Base-by-base conservation (phyloP, 2,797 vertebrate genomes). In the Tenualosa thibaudeaui region DNA sequence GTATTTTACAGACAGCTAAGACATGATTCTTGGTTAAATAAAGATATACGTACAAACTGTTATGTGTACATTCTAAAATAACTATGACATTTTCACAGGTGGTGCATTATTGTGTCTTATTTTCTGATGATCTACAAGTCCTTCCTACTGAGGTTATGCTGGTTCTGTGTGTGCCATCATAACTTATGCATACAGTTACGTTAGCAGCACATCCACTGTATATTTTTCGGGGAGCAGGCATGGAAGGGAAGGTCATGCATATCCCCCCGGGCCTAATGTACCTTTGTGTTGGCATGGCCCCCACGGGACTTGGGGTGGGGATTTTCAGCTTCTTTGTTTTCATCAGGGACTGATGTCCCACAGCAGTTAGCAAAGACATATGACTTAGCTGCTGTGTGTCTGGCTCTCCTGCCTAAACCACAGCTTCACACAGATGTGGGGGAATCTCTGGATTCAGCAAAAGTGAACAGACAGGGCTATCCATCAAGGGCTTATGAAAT, bases 321-420 rank as follows among this genome's bases (percentile, higher is more conserved):
- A 84, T 86, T 68, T 81, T 85, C 85, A 60, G 88, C 71, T 78
- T 88, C 87, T 87, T 86, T 87, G 81, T 92, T 94, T 94, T 86
- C 89, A 94, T 94, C 81, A 91, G 93, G 86, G 86, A 82, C 87
- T 91, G 93, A 92, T 91, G 90, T 84, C 82, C 88, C 82, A 81
- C 81, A 71, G 54, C 84, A 82, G 86, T 88, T 87, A 85, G 84
- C 68, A 83, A 90, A 87, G 90, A 90, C 85, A 84, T 87, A 87
- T 89, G 71, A 37, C 68, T 75, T 84, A 81, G 75, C 81, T 62
- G 71, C 13, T 12, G 81, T 50, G 54, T 46, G 81, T 78, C n/a
- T 58, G 85, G 85, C 84, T 89, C 87, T 84, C 86, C 84, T 83
- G 82, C 54, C 71, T 78, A 81, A 82, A 86, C 65, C 85, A 82